Percentiles rank a stretch among this genome's conserved stretches.
Evolutionary conservation across 2,113 vertebrate genomes (phyloP).

Genomic region (Plotosus lineatus): DNA sequence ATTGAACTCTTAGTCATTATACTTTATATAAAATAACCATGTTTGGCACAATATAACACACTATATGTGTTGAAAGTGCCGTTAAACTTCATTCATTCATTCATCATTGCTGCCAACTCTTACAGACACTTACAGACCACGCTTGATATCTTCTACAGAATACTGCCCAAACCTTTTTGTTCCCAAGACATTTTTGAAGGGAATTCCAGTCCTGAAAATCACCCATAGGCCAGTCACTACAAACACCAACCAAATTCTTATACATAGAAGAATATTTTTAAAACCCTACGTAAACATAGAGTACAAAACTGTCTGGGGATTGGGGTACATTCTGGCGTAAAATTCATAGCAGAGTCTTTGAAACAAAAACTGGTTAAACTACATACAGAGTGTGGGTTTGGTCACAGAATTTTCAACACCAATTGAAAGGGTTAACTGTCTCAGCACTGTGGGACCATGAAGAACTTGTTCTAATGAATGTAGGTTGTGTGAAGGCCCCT

Average conservation of each 20-base stretch:
- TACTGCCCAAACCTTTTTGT: background rate
- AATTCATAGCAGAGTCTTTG: background rate
- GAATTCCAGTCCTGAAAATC: background rate
- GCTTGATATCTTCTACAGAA: background rate
- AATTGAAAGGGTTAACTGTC: constrained; percentile 46
- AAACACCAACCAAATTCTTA: background rate
- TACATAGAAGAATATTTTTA: background rate
- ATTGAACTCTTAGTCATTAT: no score
- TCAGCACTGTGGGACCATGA: constrained; percentile 16
- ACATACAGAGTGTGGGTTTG: background rate
- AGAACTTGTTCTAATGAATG: constrained; percentile 32
- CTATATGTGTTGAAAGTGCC: no score
- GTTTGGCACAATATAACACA: no score
- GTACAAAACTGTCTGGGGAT: background rate
- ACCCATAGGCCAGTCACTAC: background rate
- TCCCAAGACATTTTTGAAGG: background rate
- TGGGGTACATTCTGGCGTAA: background rate
- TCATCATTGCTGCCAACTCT: no score
- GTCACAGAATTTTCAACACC: constrained; percentile 14
- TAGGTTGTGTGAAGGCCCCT: constrained; percentile 52
- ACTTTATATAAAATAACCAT: no score
- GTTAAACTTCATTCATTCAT: no score
- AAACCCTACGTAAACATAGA: background rate
- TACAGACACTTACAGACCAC: background rate
- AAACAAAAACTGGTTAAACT: background rate